phyloP scores from a whole-genome alignment of 1,140 invertebrate genomes.

The Zaprionus taronus region DNA sequence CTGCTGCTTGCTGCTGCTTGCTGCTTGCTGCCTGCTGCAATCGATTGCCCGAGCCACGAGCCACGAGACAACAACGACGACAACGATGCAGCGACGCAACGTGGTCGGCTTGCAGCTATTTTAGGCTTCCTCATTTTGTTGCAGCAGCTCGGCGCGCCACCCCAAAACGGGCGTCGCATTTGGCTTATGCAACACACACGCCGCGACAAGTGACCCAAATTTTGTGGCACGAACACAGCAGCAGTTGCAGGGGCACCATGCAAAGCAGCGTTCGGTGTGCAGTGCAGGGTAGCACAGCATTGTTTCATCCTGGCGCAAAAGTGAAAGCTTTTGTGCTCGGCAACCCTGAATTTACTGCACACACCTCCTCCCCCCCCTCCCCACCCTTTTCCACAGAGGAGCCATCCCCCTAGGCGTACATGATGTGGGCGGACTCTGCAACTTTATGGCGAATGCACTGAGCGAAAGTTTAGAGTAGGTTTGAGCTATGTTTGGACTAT shows the following conservation, averaged over 20 bases:
- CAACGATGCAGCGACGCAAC: slow-evolving; percentile 49
- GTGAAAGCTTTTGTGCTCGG: slow-evolving; percentile 50
- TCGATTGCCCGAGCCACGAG: slow-evolving; percentile 52
- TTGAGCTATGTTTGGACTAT: no score
- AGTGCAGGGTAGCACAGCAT: slow-evolving; percentile 14
- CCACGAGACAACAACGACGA: slow-evolving; percentile 31
- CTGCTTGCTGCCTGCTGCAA: slow-evolving; percentile 38
- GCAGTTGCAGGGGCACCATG: not conserved
- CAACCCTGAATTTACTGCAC: not conserved
- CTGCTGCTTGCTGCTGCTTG: slow-evolving; percentile 11
- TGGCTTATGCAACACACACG: slow-evolving; percentile 45
- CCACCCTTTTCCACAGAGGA: no score
- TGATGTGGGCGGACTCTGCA: slow-evolving; percentile 6
- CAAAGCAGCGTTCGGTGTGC: not conserved
- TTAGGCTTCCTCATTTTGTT: slow-evolving; percentile 79
- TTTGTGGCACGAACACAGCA: slow-evolving; percentile 25
- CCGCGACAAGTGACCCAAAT: slow-evolving; percentile 44
- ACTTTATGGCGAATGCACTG: not conserved
- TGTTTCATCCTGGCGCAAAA: slow-evolving; percentile 51
- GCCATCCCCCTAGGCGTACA: not conserved
- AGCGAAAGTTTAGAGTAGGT: not conserved
- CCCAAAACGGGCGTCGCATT: slow-evolving; percentile 31
- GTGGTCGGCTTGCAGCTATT: slow-evolving; percentile 62
- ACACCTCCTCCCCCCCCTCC: not conserved
- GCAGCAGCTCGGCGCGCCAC: slow-evolving; percentile 20